Percentiles rank a stretch among this genome's conserved stretches.
Evolutionary conservation across 2,888 invertebrate genomes (phyloP).

Genomic region (Drosophila atripex): DNA sequence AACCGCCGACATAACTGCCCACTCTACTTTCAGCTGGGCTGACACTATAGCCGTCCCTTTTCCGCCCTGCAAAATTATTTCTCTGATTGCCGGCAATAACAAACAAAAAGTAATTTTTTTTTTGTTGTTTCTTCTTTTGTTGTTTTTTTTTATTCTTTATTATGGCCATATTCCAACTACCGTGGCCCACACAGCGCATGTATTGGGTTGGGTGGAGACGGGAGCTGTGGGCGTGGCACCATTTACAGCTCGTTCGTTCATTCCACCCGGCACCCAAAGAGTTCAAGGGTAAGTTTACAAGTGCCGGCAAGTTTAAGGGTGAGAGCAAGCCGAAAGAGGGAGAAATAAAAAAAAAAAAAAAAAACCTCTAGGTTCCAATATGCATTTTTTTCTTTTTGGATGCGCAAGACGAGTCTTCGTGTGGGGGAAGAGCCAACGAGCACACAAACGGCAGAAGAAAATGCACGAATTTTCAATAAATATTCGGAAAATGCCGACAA

Average conservation of each 20-base stretch:
- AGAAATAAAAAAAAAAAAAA: background rate
- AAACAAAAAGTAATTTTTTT: slow-evolving; percentile 15
- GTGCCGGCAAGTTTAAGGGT: slow-evolving; percentile 57
- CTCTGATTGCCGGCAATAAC: slow-evolving; percentile 40
- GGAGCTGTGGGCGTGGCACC: slow-evolving; percentile 40
- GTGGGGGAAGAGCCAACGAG: background rate
- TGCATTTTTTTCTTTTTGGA: slow-evolving; percentile 2
- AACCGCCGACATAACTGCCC: slow-evolving; percentile 43
- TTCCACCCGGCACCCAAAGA: slow-evolving; percentile 33
- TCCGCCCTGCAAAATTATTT: slow-evolving; percentile 26
- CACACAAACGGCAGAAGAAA: slow-evolving; percentile 14
- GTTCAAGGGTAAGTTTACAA: slow-evolving; percentile 49
- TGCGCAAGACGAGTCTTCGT: slow-evolving; percentile 11
- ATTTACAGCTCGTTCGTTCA: slow-evolving; percentile 21
- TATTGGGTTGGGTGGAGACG: background rate
- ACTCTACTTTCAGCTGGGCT: slow-evolving; percentile 15
- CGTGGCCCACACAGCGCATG: background rate
- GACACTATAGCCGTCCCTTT: slow-evolving; percentile 32
- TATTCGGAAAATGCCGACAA: slow-evolving; percentile 39
- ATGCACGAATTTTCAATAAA: slow-evolving; percentile 36
- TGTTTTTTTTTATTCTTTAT: background rate
- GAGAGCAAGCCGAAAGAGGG: slow-evolving; percentile 33
- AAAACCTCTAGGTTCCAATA: background rate
- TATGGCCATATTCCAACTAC: slow-evolving; percentile 1
- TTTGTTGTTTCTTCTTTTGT: too few relatives aligned